Percentiles rank a stretch among this genome's conserved stretches.
Evolutionary conservation across 2,797 vertebrate species (phyloP).

Genomic region (Gobionotothen gibberifrons): DNA sequence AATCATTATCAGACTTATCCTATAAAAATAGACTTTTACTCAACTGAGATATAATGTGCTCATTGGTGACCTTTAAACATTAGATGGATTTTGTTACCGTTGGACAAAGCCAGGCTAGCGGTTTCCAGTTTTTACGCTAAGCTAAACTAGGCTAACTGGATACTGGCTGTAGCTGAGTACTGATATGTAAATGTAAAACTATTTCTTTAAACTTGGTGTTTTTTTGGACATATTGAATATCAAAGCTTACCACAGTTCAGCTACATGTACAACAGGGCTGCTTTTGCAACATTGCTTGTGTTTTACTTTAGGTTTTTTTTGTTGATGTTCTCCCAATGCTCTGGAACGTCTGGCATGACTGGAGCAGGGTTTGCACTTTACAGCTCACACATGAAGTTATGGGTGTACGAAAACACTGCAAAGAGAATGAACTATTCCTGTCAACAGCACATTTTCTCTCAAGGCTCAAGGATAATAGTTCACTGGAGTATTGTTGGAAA

Average conservation of each 20-base stretch:
- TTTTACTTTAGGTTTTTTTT: background rate
- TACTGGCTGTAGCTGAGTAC: background rate
- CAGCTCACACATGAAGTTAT: background rate
- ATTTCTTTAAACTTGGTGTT: background rate
- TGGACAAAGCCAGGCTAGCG: background rate
- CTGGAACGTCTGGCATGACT: background rate
- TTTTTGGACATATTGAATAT: background rate
- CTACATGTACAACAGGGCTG: background rate
- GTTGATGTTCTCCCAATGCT: background rate
- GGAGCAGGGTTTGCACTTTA: background rate
- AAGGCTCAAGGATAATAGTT: constrained; percentile 8
- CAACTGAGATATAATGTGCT: background rate
- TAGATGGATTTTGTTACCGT: background rate
- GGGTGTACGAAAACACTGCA: constrained; percentile 14
- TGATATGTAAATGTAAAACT: background rate
- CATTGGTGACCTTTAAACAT: background rate
- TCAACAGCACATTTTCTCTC: constrained; percentile 34
- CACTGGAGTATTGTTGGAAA: constrained; percentile 17
- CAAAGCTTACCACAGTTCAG: background rate
- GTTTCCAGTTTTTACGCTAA: background rate
- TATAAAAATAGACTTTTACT: background rate
- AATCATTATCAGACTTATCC: too few relatives aligned
- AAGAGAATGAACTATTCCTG: constrained; percentile 42
- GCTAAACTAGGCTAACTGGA: constrained; percentile 8
- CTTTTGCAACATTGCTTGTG: background rate